These are phyloP conservation scores for Ridgeia piscesae DNA, from an alignment of 1,140 invertebrate genomes.

Conservation along the genomic window DNA sequence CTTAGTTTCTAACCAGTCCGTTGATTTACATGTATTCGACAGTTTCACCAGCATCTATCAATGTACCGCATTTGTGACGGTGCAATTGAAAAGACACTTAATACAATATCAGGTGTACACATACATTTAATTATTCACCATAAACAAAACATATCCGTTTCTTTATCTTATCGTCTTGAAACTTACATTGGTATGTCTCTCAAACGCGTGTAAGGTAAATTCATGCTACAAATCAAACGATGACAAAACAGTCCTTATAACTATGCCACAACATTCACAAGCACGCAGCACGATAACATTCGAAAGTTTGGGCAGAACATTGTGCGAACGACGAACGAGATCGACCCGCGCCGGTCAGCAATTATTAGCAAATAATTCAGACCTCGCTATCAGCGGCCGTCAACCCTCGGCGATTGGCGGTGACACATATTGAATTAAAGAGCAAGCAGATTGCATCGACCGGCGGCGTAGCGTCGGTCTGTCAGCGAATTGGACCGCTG, in stretches of 20 bases:
- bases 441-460: background rate
- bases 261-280: background rate
- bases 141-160: background rate
- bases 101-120: background rate
- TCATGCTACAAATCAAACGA: background rate
- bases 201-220: background rate
- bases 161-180: background rate
- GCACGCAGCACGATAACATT: background rate
- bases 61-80: background rate
- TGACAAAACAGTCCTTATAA: background rate
- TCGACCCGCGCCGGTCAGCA: background rate
- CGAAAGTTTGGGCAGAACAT: background rate
- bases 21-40: background rate
- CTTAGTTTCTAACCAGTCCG: too few relatives aligned
- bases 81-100: background rate
- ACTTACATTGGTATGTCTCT: background rate
- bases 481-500: background rate
- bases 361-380: background rate
- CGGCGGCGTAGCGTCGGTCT: background rate
- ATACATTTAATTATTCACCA: background rate
- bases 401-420: background rate
- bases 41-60: background rate
- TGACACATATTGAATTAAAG: conserved; percentile 6
- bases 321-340: background rate
- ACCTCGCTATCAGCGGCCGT: background rate